phyloP scores from a whole-genome alignment of 2,888 invertebrate species.

The Mimas tiliae region DNA sequence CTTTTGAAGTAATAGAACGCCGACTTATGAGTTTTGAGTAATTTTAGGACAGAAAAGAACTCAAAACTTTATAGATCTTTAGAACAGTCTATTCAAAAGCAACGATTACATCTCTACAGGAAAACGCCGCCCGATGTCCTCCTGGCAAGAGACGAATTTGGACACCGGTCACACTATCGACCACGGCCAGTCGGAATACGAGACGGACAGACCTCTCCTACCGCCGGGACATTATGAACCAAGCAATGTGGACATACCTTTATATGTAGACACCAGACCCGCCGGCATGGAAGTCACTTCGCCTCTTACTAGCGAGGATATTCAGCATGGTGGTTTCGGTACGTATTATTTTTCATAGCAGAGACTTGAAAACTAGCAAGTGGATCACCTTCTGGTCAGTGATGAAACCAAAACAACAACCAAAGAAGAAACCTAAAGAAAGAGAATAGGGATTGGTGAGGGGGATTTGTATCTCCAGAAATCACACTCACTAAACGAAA shows the following conservation, averaged over 20 bases:
- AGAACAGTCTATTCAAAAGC: too few species aligned
- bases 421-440: too few species aligned
- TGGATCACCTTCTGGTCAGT: too few species aligned
- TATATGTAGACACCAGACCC: slow-evolving; percentile 89
- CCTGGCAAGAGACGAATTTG: slow-evolving; percentile 96
- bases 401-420: too few species aligned
- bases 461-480: too few species aligned
- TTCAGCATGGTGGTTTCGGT: slow-evolving; percentile 72
- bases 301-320: slow-evolving; percentile 73
- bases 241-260: slow-evolving; percentile 79
- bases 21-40: too few species aligned
- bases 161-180: slow-evolving; percentile 92
- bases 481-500: too few species aligned
- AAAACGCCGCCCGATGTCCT: slow-evolving; percentile 85
- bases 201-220: slow-evolving; percentile 58
- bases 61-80: too few species aligned
- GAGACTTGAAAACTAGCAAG: too few species aligned
- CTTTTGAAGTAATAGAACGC: too few species aligned
- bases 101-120: slow-evolving; percentile 42
- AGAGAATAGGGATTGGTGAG: too few species aligned
- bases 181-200: slow-evolving; percentile 83
- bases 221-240: slow-evolving; percentile 67
- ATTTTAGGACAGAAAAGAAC: too few species aligned
- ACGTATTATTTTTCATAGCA: slow-evolving; percentile 36
- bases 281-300: slow-evolving; percentile 63